Evolutionary conservation across 2,797 vertebrate genomes (phyloP).

Genomic region (Echeneis naucrates): DNA sequence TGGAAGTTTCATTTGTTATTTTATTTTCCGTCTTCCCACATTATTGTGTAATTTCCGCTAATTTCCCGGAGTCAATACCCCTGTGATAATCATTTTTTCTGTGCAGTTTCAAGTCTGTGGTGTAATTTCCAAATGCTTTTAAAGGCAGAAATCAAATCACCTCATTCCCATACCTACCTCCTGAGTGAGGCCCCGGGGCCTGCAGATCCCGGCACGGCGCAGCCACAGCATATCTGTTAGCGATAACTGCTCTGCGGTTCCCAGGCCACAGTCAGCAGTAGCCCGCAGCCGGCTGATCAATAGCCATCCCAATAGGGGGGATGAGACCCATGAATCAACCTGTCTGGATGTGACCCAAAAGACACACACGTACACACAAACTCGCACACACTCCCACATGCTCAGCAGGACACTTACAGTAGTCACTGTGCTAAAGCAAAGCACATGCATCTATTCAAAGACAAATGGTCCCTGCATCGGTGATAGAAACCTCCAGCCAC

Average conservation of each 20-base stretch:
- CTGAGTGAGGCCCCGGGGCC: background rate
- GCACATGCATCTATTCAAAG: conserved; percentile 2
- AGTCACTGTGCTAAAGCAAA: background rate
- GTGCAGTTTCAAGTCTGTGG: background rate
- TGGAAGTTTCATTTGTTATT: background rate
- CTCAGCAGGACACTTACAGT: conserved; percentile 3
- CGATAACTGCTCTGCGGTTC: conserved; percentile 55
- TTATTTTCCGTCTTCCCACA: background rate
- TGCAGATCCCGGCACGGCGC: background rate
- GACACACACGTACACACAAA: conserved; percentile 21
- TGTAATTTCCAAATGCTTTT: rapidly evolving
- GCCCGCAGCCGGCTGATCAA: conserved; percentile 67
- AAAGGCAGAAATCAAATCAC: background rate
- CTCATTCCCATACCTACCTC: background rate
- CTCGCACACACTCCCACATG: background rate
- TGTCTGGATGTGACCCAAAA: conserved; percentile 63
- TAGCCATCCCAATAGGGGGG: conserved; percentile 67
- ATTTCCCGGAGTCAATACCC: background rate
- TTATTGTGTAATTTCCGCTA: background rate
- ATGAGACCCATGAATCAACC: conserved; percentile 77
- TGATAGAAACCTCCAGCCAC: background rate
- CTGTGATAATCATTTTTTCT: background rate
- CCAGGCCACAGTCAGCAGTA: conserved; percentile 46
- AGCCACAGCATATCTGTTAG: conserved; percentile 42
- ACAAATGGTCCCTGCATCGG: background rate